Percentiles rank a stretch among this genome's conserved stretches.
Evolutionary conservation across 2,888 invertebrate genomes (phyloP).

Genomic region (Schrankia costaestrigalis): DNA sequence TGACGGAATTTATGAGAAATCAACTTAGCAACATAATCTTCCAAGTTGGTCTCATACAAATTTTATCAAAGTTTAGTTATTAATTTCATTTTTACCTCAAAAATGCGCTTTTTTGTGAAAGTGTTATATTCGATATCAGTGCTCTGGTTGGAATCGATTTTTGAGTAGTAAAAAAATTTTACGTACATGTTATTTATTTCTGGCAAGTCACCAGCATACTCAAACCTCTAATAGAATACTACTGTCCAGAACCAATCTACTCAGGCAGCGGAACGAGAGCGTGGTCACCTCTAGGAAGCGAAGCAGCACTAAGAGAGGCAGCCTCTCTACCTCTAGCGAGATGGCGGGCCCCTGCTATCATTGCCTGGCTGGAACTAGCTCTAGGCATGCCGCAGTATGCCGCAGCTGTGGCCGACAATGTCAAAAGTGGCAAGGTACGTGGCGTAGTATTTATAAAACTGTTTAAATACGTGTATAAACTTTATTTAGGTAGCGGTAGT

Average conservation of each 20-base stretch:
- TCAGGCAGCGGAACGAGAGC: conserved; percentile 80
- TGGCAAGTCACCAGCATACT: conserved; percentile 4
- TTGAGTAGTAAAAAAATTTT: no score
- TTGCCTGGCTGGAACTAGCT: conserved; percentile 96
- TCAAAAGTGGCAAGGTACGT: conserved; percentile 94
- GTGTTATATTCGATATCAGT: no score
- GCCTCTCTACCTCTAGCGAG: conserved; percentile 91
- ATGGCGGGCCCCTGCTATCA: conserved; percentile 95
- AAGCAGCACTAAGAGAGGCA: conserved; percentile 91
- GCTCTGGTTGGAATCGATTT: no score
- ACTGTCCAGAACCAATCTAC: conserved; percentile 67
- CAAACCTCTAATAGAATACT: conserved; percentile 10
- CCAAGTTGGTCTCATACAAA: no score
- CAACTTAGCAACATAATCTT: no score
- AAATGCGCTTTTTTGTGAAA: no score
- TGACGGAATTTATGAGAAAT: no score
- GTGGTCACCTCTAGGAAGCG: conserved; percentile 86
- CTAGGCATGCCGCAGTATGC: conserved; percentile 97
- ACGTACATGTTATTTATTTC: no score
- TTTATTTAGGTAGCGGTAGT: no score
- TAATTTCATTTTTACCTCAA: no score
- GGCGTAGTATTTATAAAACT: neutral
- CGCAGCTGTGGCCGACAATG: conserved; percentile 93
- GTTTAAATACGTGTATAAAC: no score
- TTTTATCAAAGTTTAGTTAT: no score